A percentile compares a stretch with the other conserved stretches of the same genome.
Conservation (phyloP, 2,113 vertebrate genomes). For the Pluvianellus socialis region DNA sequence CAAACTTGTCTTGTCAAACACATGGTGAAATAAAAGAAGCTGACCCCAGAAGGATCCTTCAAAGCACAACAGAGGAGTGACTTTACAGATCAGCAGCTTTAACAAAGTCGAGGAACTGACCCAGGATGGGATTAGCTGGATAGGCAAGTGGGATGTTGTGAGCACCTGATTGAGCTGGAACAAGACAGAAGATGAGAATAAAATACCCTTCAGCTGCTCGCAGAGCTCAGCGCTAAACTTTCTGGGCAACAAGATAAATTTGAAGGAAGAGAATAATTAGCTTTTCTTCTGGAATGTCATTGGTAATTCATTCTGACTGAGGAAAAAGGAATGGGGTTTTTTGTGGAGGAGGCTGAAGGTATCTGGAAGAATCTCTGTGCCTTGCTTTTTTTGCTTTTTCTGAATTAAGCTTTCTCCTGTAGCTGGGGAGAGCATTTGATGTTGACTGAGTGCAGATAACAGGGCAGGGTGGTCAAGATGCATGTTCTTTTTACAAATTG, state of each 20-base stretch:
- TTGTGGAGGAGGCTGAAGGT: background rate
- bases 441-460: background rate
- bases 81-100: slow-evolving; percentile 35
- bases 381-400: background rate
- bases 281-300: background rate
- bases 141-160: background rate
- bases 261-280: background rate
- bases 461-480: background rate
- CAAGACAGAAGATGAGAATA: background rate
- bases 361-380: background rate
- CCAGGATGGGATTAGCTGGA: slow-evolving; percentile 11
- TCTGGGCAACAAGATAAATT: background rate
- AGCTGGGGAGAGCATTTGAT: background rate
- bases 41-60: slow-evolving; percentile 21
- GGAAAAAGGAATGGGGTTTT: background rate
- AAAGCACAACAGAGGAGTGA: background rate
- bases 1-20: slow-evolving; percentile 1
- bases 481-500: background rate
- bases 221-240: background rate
- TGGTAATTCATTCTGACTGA: background rate
- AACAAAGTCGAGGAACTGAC: slow-evolving; percentile 21
- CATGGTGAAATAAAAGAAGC: background rate
- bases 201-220: background rate
- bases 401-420: background rate
- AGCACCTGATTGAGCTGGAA: background rate